These are phyloP conservation scores for Antechinus flavipes DNA, from an alignment of 2,113 vertebrate species.

Conservation along the genomic window DNA sequence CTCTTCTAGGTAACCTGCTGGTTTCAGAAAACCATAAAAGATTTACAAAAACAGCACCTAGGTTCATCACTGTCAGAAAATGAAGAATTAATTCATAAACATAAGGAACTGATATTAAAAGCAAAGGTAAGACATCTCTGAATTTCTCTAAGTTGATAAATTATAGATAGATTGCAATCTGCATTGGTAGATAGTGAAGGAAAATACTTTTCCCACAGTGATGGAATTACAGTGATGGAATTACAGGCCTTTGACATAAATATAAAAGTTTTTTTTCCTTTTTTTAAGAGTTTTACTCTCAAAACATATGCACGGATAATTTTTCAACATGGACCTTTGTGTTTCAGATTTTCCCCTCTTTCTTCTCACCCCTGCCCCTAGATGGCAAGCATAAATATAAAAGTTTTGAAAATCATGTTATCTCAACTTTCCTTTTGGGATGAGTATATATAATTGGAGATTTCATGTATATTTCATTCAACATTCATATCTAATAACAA, in stretches of 20 bases:
- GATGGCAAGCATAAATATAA: background rate
- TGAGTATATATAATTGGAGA: background rate
- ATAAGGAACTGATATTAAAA: constrained; percentile 85
- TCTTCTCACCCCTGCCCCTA: no score
- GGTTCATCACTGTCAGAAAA: constrained; percentile 89
- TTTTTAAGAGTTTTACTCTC: no score
- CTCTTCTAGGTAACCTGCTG: constrained; percentile 86
- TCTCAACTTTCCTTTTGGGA: background rate
- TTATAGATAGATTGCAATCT: background rate
- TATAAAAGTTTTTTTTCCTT: background rate
- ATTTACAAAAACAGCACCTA: constrained; percentile 83
- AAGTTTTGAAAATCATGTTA: background rate
- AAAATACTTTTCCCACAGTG: background rate
- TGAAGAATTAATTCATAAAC: constrained; percentile 86
- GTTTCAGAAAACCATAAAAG: constrained; percentile 86
- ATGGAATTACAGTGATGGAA: constrained; percentile 16
- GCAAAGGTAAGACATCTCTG: constrained; percentile 86
- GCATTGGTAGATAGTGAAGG: background rate
- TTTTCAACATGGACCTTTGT: no score
- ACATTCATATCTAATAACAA: background rate
- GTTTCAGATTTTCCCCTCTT: no score
- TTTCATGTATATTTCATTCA: background rate
- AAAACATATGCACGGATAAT: no score
- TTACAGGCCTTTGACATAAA: background rate
- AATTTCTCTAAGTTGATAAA: background rate